Evolutionary conservation across 2,888 invertebrate genomes (phyloP).

Genomic region (Nesidiocoris tenuis): DNA sequence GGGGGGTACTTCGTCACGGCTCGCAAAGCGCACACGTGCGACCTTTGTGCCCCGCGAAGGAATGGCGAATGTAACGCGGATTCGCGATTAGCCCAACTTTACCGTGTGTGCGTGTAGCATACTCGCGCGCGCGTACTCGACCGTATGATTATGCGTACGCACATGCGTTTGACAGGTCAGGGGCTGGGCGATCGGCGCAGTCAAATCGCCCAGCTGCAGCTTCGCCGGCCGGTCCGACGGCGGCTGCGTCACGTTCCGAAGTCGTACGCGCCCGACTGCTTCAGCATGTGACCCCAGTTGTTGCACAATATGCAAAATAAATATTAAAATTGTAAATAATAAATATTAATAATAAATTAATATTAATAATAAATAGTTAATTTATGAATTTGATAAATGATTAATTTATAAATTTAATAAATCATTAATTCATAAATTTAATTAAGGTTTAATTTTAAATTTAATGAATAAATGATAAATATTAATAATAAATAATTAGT

Average conservation of each 20-base stretch:
- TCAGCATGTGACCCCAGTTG: too few species aligned
- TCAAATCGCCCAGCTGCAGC: neutral
- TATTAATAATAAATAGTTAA: too few species aligned
- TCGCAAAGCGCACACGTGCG: neutral
- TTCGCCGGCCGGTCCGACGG: neutral
- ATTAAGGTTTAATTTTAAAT: too few species aligned
- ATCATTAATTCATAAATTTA: too few species aligned
- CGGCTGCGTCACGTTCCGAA: neutral
- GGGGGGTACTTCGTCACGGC: neutral
- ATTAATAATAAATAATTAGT: too few species aligned
- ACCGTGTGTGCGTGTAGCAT: neutral
- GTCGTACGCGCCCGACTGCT: too few species aligned
- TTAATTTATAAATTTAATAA: too few species aligned
- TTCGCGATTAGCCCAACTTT: neutral
- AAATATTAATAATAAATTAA: too few species aligned
- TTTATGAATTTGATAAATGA: too few species aligned
- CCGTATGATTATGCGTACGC: neutral
- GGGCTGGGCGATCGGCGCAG: neutral
- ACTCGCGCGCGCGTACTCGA: neutral
- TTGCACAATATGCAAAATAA: too few species aligned
- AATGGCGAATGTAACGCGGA: neutral
- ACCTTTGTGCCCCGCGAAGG: neutral
- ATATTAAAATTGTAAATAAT: too few species aligned
- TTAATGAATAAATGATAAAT: too few species aligned
- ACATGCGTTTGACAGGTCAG: neutral